Evolutionary conservation across 2,888 invertebrate genomes (phyloP), one percentile per base, ranked within the genome.

Genomic region (Latrodectus hesperus): DNA sequence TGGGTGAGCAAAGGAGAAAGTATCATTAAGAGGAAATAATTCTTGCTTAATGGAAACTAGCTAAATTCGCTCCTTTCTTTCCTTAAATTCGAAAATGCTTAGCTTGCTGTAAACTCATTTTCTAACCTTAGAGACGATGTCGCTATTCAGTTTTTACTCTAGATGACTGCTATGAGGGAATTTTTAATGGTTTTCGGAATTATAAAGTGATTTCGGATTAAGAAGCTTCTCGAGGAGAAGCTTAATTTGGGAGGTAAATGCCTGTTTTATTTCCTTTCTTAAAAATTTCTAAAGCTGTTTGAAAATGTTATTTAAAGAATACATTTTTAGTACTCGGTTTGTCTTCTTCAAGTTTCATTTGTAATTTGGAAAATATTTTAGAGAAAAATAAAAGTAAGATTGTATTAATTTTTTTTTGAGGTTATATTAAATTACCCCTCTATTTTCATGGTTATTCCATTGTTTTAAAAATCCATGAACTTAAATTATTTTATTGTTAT

Each of bases 1-100:
- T 72, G 64, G 67, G 77, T 38, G 68, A 60, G 55, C 67, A 67
- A 22, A 22, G 26, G 55, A 38, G 51, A 72, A 52, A 72, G 72
- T 72, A 84, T 84, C 84, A 84, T 84, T 84, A 84, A 71, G 12
- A 26, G 72, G n/a, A 71, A 65, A 72, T 73, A 84, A 77, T 84
- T 84, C 84, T 84, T 53, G 26, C 60, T 84, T 84, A 77, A 84
- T 77, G 77, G 84, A 78, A 84, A 73, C 71, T 72, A 49, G 77
- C 84, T 77, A 72, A 84, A 84, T 77, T 84, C 71, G 67, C 75
- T 75, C 67, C 26, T 60, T 38, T 38, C 60, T 68, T 84, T 70
- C 16, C 71, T 72, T 11, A 52, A 77, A 77, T 84, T 84, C 65
- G 76, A 76, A 84, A 84, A 73, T 84, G 77, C 84, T 84, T 76